Evolutionary conservation across 2,113 vertebrate species (phyloP), one percentile per base, ranked within the genome.

Genomic region (Oostethus manadensis): DNA sequence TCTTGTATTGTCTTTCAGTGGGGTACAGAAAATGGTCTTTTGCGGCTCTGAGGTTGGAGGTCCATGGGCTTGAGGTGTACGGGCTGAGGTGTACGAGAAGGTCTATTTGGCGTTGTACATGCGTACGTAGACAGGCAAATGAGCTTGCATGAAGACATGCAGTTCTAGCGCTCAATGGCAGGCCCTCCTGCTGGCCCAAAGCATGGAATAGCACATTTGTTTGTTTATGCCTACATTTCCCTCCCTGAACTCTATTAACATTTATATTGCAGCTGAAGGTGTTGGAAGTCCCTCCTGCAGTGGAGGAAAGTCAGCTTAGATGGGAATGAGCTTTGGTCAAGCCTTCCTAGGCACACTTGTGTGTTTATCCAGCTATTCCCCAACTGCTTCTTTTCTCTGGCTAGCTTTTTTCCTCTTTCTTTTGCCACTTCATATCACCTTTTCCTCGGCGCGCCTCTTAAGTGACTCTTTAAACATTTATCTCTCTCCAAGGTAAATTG

Each of bases 221-320:
- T 89, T 89, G 85, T 89, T 88, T 89, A 86, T 81, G 81, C 79
- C 79, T 85, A 68, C 76, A 86, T 88, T 86, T 84, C 81, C 86
- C 84, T 76, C 76, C 77, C 86, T 88, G 87, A 89, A 88, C 89
- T 87, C 88, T 83, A 89, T 90, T 90, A 90, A 90, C 89, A 90
- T 90, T 90, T 90, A 89, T 89, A 90, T 89, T 88, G 87, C 84
- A 83, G 85, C 84, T 82, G 84, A 88, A 86, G 84, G 84, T 87
- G 83, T 80, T 84, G 84, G 78, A 85, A 87, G 84, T 86, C 83
- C 84, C 85, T 84, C 85, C 78, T 81, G 81, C 85, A 77, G 78
- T 72, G 74, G 80, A 76, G 64, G 57, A 47, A 57, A 67, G 79
- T 78, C 70, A 66, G 83, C 78, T 81, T 63, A 83, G 83, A 88